A percentile compares a stretch with the other conserved stretches of the same genome.
Evolutionary conservation across 2,113 vertebrate genomes (phyloP).

Genomic region (Furnarius figulus): DNA sequence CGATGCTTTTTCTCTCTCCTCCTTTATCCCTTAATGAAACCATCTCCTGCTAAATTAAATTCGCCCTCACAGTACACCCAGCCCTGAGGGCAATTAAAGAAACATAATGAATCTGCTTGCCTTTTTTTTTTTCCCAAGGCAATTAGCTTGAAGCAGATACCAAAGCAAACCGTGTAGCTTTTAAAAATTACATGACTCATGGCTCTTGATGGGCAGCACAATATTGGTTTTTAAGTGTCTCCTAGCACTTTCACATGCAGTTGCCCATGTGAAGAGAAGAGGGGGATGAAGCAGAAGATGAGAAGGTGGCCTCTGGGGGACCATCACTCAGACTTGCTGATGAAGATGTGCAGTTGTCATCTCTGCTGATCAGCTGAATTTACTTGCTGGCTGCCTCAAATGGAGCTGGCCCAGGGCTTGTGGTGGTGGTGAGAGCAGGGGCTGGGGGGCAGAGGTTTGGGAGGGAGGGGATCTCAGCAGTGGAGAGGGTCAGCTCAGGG

Average conservation of each 20-base stretch:
- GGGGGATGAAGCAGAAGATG: neutral
- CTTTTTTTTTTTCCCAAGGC: neutral
- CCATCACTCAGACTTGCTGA: neutral
- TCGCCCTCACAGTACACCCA: neutral
- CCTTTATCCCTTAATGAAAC: neutral
- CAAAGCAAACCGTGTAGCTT: neutral
- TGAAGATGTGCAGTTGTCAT: neutral
- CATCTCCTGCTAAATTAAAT: neutral
- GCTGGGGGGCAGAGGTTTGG: neutral
- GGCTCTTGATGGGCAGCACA: neutral
- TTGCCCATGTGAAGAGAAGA: neutral
- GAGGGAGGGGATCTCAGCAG: neutral
- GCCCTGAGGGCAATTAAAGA: neutral
- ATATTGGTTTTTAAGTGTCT: neutral
- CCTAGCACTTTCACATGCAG: neutral
- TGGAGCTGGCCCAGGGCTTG: fast-evolving
- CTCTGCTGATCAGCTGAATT: neutral
- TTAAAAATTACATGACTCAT: neutral
- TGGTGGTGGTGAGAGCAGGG: neutral
- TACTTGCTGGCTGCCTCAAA: neutral
- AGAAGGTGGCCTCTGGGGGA: neutral
- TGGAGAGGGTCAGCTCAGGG: neutral
- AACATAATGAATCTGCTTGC: neutral
- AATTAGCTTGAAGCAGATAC: neutral
- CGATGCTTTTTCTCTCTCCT: neutral